These are phyloP conservation scores for Pentamera pediparva DNA, from an alignment of 53 echinoderm and acorn worm species.

Conservation along the genomic window DNA sequence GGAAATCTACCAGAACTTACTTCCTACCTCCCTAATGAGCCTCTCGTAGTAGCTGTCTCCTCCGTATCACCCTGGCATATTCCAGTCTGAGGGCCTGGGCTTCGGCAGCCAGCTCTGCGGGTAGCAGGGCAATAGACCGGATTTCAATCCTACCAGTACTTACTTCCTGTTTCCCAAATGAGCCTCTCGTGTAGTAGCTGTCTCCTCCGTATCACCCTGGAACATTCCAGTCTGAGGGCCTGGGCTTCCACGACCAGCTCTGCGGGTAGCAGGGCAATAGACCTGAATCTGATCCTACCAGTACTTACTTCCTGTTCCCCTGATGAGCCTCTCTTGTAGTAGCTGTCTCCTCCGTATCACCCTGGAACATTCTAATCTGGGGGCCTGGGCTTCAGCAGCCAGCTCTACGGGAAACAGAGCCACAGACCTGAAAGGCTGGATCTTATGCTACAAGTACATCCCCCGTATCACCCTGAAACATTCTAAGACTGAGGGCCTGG, in stretches of 20 bases:
- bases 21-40: constrained; percentile 84
- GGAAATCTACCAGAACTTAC: too few species aligned
- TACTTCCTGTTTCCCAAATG: constrained; percentile 55
- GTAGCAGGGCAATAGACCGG: constrained; percentile 90
- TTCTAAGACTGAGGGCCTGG: constrained; percentile 80
- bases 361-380: too few species aligned
- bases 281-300: too few species aligned
- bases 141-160: too few species aligned
- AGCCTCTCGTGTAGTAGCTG: constrained; percentile 68
- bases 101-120: constrained; percentile 88
- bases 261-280: constrained; percentile 74
- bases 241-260: constrained; percentile 90
- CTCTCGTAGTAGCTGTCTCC: constrained; percentile 86
- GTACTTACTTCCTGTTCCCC: too few species aligned
- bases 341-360: too few species aligned
- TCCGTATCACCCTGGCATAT: constrained; percentile 59
- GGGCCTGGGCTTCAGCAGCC: too few species aligned
- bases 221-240: too few species aligned
- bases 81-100: constrained; percentile 87
- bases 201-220: too few species aligned
- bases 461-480: constrained; percentile 56
- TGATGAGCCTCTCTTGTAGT: too few species aligned
- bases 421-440: too few species aligned
- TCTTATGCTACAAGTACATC: constrained; percentile 72
- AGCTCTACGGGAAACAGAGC: too few species aligned